Percentiles rank a stretch among this genome's conserved stretches.
Conservation (phyloP, 23 tunicate genomes). For the Halocynthia aurantium region DNA sequence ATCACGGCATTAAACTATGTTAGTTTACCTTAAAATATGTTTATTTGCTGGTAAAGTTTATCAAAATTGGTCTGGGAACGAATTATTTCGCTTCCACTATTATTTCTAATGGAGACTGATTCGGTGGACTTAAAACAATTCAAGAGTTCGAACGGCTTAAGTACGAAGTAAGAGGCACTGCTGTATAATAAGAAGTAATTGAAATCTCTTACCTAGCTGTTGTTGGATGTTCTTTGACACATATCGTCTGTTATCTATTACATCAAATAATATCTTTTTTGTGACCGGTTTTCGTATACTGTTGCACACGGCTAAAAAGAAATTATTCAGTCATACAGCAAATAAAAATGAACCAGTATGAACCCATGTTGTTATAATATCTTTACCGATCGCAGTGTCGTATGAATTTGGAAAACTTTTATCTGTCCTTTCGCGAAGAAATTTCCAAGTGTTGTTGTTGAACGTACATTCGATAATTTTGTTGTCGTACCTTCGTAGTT, state of each 20-base stretch:
- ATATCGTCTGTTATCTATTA: conserved; percentile 44
- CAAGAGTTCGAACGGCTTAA: background rate
- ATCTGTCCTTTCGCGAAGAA: conserved; percentile 90
- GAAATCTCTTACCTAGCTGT: background rate
- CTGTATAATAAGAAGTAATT: no score
- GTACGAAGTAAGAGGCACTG: background rate
- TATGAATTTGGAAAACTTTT: conserved; percentile 96
- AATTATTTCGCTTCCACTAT: no score
- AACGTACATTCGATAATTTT: conserved; percentile 92
- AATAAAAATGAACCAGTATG: background rate
- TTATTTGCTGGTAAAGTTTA: no score
- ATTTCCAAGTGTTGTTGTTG: conserved; percentile 70
- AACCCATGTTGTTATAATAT: background rate
- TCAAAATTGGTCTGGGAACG: no score
- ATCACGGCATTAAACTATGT: no score
- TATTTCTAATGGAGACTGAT: no score
- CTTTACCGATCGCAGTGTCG: conserved; percentile 63
- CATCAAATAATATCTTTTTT: conserved; percentile 48
- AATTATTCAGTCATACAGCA: background rate
- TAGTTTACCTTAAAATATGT: no score
- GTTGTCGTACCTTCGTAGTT: conserved; percentile 70
- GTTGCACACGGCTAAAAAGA: conserved; percentile 58
- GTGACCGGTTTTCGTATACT: conserved; percentile 77
- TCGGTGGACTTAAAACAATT: no score
- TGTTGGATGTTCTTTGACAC: background rate